Evolutionary conservation across 2,113 vertebrate genomes (phyloP).

Genomic region (Daphoenositta chrysoptera): DNA sequence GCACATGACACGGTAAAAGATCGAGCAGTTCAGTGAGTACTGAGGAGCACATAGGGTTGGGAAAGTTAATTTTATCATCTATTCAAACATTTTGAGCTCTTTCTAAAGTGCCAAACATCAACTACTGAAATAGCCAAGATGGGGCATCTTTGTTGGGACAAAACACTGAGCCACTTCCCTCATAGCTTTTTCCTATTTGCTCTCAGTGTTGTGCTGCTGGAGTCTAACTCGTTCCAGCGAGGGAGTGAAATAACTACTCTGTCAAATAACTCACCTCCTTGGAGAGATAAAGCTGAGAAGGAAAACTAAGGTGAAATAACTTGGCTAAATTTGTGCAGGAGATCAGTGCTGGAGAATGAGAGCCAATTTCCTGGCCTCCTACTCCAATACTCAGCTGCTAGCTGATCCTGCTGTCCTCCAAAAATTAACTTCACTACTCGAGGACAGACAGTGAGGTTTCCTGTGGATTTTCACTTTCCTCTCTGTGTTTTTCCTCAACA

Average conservation of each 20-base stretch:
- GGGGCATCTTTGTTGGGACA: background rate
- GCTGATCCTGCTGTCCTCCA: background rate
- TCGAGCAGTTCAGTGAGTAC: rapidly evolving
- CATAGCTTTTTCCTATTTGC: background rate
- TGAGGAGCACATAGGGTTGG: background rate
- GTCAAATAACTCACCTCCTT: background rate
- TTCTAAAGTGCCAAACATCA: background rate
- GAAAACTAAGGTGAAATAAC: background rate
- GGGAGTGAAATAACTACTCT: background rate
- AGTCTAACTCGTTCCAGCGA: background rate
- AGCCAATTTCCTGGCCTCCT: background rate
- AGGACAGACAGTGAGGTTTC: background rate
- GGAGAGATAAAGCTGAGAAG: background rate
- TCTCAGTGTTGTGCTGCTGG: background rate
- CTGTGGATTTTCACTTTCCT: background rate
- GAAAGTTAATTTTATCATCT: background rate
- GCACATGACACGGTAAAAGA: background rate
- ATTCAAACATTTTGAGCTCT: background rate
- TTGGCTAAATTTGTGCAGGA: background rate
- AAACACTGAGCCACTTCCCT: background rate
- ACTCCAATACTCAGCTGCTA: background rate
- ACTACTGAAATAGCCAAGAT: background rate
- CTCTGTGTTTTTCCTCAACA: background rate
- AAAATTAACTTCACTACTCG: background rate
- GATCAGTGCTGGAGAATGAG: background rate